phyloP scores from a whole-genome alignment of 2,113 vertebrate genomes.

The Toxotes jaculatrix region DNA sequence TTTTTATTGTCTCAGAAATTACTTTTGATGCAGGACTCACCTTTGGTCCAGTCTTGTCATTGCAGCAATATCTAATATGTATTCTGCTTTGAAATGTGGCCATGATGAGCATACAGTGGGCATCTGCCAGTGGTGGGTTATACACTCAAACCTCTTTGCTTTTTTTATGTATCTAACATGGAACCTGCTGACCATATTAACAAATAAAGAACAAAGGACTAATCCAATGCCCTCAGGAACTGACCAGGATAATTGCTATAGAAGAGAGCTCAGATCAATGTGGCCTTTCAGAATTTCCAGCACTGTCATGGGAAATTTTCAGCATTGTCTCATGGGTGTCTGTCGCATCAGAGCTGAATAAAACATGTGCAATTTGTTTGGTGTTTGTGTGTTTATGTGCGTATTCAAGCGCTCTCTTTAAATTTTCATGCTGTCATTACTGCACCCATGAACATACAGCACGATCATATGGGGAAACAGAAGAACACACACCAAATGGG shows the following conservation, averaged over 20 bases:
- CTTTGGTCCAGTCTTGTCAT: conserved; percentile 31
- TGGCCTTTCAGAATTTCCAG: conserved; percentile 10
- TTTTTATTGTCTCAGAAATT: conserved; percentile 72
- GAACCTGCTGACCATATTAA: conserved; percentile 11
- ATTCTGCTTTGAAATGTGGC: background rate
- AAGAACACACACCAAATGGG: background rate
- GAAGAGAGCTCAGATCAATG: conserved; percentile 43
- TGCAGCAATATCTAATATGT: background rate
- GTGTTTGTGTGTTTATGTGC: conserved; percentile 14
- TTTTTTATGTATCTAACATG: background rate
- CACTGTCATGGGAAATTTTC: conserved; percentile 47
- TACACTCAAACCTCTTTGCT: background rate
- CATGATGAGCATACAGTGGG: background rate
- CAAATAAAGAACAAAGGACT: conserved; percentile 17
- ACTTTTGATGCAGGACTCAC: conserved; percentile 44
- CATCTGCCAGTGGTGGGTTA: background rate
- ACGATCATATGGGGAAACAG: background rate
- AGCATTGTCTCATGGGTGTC: conserved; percentile 9
- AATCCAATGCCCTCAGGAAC: conserved; percentile 23
- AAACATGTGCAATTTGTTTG: conserved; percentile 23
- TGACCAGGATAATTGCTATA: conserved; percentile 28
- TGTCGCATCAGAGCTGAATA: conserved; percentile 33
- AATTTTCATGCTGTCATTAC: background rate
- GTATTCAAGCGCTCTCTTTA: background rate
- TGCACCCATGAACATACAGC: background rate